phyloP scores from a whole-genome alignment of 2,113 vertebrate genomes.

The Xiphophorus couchianus region DNA sequence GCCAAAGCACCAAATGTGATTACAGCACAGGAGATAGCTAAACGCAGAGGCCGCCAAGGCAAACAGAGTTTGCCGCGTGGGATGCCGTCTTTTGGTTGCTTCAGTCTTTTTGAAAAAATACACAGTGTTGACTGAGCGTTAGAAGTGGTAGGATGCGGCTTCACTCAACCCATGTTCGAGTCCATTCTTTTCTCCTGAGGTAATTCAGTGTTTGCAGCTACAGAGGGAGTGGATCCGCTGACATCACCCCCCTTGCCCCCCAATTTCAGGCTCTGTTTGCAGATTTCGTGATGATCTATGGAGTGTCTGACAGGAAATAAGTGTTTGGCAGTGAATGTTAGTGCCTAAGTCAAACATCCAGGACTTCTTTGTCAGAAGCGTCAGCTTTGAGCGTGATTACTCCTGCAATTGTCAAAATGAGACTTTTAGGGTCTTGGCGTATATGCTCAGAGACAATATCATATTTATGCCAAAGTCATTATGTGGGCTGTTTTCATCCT shows the following conservation, averaged over 20 bases:
- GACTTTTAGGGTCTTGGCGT: slow-evolving; percentile 1
- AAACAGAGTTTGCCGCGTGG: slow-evolving; percentile 32
- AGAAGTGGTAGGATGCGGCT: slow-evolving; percentile 54
- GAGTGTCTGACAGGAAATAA: slow-evolving; percentile 29
- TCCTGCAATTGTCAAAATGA: background rate
- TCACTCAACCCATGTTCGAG: slow-evolving; percentile 41
- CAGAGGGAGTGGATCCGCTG: slow-evolving; percentile 31
- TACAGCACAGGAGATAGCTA: slow-evolving; percentile 48
- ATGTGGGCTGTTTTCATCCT: slow-evolving; percentile 40
- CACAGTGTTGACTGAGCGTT: slow-evolving; percentile 21
- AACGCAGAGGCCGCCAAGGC: slow-evolving; percentile 52
- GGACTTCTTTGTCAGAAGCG: background rate
- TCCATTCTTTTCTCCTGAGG: slow-evolving; percentile 49
- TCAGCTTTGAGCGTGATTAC: background rate
- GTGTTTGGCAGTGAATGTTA: slow-evolving; percentile 18
- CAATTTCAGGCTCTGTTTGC: slow-evolving; percentile 19
- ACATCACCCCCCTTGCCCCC: slow-evolving; percentile 33
- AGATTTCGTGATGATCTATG: slow-evolving; percentile 36
- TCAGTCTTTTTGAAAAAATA: slow-evolving; percentile 34
- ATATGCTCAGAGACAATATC: slow-evolving; percentile 8
- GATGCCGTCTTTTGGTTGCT: slow-evolving; percentile 41
- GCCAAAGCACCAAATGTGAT: slow-evolving; percentile 53
- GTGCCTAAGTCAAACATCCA: background rate
- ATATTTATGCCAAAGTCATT: slow-evolving; percentile 8
- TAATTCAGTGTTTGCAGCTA: slow-evolving; percentile 52